Evolutionary conservation across 2,113 vertebrate genomes (phyloP).

Genomic region (Peromyscus polionotus): DNA sequence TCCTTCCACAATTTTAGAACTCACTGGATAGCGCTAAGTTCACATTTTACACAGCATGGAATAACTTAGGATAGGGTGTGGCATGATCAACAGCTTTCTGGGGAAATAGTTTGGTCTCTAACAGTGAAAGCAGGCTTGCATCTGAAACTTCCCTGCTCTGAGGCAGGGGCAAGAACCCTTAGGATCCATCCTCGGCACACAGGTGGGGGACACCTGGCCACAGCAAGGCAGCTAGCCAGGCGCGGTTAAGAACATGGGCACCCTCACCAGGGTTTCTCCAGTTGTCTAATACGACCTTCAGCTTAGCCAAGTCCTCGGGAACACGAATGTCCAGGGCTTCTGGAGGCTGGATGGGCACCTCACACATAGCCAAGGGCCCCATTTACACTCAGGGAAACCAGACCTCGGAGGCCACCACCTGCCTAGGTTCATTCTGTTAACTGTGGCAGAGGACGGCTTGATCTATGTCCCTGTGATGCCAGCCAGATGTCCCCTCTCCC

Average conservation of each 20-base stretch:
- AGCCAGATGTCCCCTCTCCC: background rate
- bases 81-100: slow-evolving; percentile 29
- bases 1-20: background rate
- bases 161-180: background rate
- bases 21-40: background rate
- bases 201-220: background rate
- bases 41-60: background rate
- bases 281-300: background rate
- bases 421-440: background rate
- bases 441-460: background rate
- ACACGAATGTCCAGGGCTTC: background rate
- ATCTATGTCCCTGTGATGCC: background rate
- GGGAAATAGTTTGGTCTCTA: slow-evolving; percentile 19
- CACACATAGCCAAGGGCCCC: background rate
- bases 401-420: background rate
- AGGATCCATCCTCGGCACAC: background rate
- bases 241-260: accelerated
- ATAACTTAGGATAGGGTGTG: background rate
- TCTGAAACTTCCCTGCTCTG: slow-evolving; percentile 56
- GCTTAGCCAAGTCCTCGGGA: accelerated
- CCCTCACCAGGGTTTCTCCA: background rate
- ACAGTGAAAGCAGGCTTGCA: slow-evolving; percentile 43
- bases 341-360: background rate
- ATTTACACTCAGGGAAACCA: background rate
- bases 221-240: accelerated